Percentiles rank a stretch among this genome's conserved stretches.
These are phyloP conservation scores for Neostethus bicornis DNA, from an alignment of 2,797 vertebrate species.

Conservation along the genomic window DNA sequence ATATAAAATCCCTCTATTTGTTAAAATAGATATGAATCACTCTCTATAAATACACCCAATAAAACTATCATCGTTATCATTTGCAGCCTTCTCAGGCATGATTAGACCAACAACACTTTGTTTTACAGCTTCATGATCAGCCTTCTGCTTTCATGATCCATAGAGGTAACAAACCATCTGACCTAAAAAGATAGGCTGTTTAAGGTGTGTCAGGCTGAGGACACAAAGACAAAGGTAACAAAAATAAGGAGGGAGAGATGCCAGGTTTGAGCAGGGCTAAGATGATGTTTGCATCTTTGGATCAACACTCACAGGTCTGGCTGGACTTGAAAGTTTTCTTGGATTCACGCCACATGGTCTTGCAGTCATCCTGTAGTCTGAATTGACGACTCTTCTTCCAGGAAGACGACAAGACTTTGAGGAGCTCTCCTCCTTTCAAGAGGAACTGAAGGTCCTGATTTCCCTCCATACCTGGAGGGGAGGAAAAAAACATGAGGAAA, in stretches of 20 bases:
- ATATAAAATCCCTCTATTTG: constrained; percentile 7
- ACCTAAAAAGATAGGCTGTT: background rate
- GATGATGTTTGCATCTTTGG: constrained; percentile 8
- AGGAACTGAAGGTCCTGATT: constrained; percentile 89
- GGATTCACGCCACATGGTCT: constrained; percentile 93
- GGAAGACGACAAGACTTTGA: constrained; percentile 89
- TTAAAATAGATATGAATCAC: constrained; percentile 12
- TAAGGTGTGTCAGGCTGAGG: background rate
- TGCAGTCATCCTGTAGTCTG: constrained; percentile 93
- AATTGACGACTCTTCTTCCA: constrained; percentile 91
- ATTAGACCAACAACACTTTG: constrained; percentile 25
- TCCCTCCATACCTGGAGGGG: constrained; percentile 84
- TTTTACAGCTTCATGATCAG: constrained; percentile 17
- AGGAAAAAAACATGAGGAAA: background rate
- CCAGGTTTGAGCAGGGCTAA: constrained; percentile 1
- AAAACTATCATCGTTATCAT: constrained; percentile 20
- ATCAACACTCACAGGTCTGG: constrained; percentile 88
- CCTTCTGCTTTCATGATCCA: constrained; percentile 11
- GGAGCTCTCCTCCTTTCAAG: constrained; percentile 87
- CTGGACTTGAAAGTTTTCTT: constrained; percentile 83
- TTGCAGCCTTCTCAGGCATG: background rate
- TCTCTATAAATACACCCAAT: constrained; percentile 42
- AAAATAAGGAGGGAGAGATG: background rate
- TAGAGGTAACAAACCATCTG: background rate
- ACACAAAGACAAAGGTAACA: background rate